Evolutionary conservation across 1,140 invertebrate genomes (phyloP).

Genomic region (Zaprionus lachaisei): DNA sequence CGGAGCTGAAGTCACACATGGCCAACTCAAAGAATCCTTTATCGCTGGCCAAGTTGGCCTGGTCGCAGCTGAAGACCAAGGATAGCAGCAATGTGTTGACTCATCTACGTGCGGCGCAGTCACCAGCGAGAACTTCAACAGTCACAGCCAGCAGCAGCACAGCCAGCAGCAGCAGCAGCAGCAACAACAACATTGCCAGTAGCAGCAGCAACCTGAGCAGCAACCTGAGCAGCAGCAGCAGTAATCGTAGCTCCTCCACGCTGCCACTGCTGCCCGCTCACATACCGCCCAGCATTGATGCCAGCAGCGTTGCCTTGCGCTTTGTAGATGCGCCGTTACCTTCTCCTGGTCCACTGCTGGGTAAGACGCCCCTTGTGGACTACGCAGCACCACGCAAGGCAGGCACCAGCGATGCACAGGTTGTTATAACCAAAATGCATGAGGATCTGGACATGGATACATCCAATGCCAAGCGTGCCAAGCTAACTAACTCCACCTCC

Average conservation of each 20-base stretch:
- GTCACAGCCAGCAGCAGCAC: constrained; percentile 38
- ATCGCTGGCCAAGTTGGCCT: constrained; percentile 77
- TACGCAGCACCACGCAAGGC: constrained; percentile 66
- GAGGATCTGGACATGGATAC: constrained; percentile 58
- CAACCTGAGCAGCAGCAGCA: constrained; percentile 9
- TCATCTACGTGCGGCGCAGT: constrained; percentile 69
- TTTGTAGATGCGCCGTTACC: constrained; percentile 87
- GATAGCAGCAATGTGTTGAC: constrained; percentile 86
- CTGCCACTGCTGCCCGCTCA: background rate
- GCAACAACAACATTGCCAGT: constrained; percentile 2
- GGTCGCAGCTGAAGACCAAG: constrained; percentile 83
- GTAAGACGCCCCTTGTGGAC: constrained; percentile 91
- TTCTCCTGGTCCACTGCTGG: constrained; percentile 91
- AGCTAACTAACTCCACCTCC: constrained; percentile 20
- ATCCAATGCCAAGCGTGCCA: constrained; percentile 46
- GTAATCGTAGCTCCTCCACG: constrained; percentile 5
- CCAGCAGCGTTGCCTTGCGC: constrained; percentile 48
- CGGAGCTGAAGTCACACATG: constrained; percentile 85
- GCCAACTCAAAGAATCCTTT: constrained; percentile 84
- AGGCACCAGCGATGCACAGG: constrained; percentile 54
- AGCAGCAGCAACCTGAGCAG: constrained; percentile 6
- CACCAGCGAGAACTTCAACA: constrained; percentile 59
- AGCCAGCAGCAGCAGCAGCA: constrained; percentile 14
- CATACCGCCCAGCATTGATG: constrained; percentile 32
- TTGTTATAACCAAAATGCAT: constrained; percentile 83